These are phyloP conservation scores for Cuculus canorus DNA, from an alignment of 2,797 vertebrate species.

Conservation along the genomic window DNA sequence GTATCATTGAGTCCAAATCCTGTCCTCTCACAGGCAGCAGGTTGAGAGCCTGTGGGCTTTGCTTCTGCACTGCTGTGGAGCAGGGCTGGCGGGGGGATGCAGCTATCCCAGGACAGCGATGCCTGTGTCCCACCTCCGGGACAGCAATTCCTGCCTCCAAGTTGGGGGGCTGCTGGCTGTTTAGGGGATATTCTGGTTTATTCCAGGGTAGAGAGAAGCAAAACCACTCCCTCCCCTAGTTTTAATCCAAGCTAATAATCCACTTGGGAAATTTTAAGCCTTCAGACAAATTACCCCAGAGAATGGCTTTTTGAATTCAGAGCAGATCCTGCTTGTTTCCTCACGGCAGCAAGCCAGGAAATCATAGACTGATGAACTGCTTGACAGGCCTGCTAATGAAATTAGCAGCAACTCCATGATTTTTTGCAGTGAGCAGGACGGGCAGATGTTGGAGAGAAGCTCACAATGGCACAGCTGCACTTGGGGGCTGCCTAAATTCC, in stretches of 20 bases:
- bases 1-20: too few species aligned
- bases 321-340: slow-evolving; percentile 39
- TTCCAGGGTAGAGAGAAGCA: too few species aligned
- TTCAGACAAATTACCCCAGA: slow-evolving; percentile 6
- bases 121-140: not conserved
- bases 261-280: slow-evolving; percentile 8
- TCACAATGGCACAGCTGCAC: not conserved
- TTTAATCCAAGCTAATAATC: slow-evolving; percentile 39
- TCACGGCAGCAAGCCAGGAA: slow-evolving; percentile 19
- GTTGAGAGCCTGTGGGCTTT: rapidly evolving
- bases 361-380: slow-evolving; percentile 32
- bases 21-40: too few species aligned
- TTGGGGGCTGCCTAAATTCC: not conserved
- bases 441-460: slow-evolving; percentile 1
- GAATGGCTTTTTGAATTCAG: slow-evolving; percentile 13
- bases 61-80: not conserved
- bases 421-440: not conserved
- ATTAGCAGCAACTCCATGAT: slow-evolving; percentile 13
- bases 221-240: not conserved
- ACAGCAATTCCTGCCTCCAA: not conserved
- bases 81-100: not conserved
- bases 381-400: slow-evolving; percentile 54
- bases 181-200: not conserved
- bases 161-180: not conserved
- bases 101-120: not conserved